phyloP scores from a whole-genome alignment of 2,888 invertebrate genomes.

The Eristalis intricaria region DNA sequence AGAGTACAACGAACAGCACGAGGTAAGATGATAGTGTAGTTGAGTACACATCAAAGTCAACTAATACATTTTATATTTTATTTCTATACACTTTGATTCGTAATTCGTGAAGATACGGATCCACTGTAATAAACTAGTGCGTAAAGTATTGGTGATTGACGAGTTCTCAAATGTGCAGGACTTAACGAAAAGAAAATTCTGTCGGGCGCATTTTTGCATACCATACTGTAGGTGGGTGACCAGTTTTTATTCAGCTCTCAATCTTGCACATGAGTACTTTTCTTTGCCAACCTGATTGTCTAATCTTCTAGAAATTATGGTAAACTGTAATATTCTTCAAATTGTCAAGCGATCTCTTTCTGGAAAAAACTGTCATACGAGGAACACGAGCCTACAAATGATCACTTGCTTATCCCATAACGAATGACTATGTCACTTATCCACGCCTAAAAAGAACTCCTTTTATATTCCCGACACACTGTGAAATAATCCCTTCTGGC shows the following conservation, averaged over 20 bases:
- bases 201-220: too few relatives aligned
- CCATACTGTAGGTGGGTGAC: too few relatives aligned
- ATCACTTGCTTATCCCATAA: background rate
- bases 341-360: too few relatives aligned
- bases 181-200: too few relatives aligned
- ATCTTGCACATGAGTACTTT: too few relatives aligned
- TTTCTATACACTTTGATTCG: constrained; percentile 12
- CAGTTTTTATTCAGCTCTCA: too few relatives aligned
- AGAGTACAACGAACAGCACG: constrained; percentile 78
- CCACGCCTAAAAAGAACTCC: background rate
- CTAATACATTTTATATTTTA: background rate
- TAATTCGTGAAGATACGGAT: background rate
- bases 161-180: too few relatives aligned
- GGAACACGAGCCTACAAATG: too few relatives aligned
- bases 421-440: background rate
- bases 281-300: too few relatives aligned
- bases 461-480: background rate
- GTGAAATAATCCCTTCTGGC: background rate
- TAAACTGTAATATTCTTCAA: too few relatives aligned
- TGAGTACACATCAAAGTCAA: background rate
- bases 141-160: constrained; percentile 11
- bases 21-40: constrained; percentile 73
- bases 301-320: too few relatives aligned
- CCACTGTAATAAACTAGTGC: constrained; percentile 26
- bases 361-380: too few relatives aligned